Evolutionary conservation across 2,888 invertebrate species (phyloP).

Genomic region (Sialis fuliginosa): DNA sequence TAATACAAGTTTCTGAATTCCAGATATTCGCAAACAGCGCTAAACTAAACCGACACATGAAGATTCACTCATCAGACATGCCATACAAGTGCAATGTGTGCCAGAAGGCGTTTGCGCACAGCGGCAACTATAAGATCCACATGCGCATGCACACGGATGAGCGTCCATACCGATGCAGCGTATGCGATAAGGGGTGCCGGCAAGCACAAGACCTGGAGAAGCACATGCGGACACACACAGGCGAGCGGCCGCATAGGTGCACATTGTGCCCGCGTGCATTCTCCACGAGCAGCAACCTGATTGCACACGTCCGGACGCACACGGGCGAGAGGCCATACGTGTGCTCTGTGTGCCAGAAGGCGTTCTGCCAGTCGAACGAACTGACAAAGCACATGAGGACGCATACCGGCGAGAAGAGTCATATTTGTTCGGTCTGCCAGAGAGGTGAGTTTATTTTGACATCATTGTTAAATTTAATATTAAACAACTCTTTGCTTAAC

Average conservation of each 20-base stretch:
- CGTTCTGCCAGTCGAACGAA: slow-evolving; percentile 27
- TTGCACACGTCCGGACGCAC: slow-evolving; percentile 27
- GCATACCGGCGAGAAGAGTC: slow-evolving; percentile 29
- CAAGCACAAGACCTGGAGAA: slow-evolving; percentile 29
- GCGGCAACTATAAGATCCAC: slow-evolving; percentile 27
- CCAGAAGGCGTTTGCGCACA: slow-evolving; percentile 25
- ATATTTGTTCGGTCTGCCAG: slow-evolving; percentile 26
- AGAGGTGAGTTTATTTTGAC: slow-evolving; percentile 18
- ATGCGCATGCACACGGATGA: slow-evolving; percentile 23
- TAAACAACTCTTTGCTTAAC: too few relatives aligned
- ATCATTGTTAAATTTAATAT: too few relatives aligned
- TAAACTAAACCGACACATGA: slow-evolving; percentile 25
- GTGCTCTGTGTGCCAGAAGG: slow-evolving; percentile 26
- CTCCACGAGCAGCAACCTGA: slow-evolving; percentile 28
- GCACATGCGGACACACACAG: slow-evolving; percentile 29
- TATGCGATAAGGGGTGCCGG: slow-evolving; percentile 26
- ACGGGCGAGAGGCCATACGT: slow-evolving; percentile 28
- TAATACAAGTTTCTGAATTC: too few relatives aligned
- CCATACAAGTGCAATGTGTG: slow-evolving; percentile 26
- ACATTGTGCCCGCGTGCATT: slow-evolving; percentile 26
- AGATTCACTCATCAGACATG: slow-evolving; percentile 24
- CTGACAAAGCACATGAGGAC: slow-evolving; percentile 27
- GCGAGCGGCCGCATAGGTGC: slow-evolving; percentile 28
- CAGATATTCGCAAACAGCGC: slow-evolving; percentile 19
- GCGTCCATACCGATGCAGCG: slow-evolving; percentile 25